A percentile compares a stretch with the other conserved stretches of the same genome.
Conservation (phyloP, 2,797 vertebrate species). For the Gorsachius magnificus region DNA sequence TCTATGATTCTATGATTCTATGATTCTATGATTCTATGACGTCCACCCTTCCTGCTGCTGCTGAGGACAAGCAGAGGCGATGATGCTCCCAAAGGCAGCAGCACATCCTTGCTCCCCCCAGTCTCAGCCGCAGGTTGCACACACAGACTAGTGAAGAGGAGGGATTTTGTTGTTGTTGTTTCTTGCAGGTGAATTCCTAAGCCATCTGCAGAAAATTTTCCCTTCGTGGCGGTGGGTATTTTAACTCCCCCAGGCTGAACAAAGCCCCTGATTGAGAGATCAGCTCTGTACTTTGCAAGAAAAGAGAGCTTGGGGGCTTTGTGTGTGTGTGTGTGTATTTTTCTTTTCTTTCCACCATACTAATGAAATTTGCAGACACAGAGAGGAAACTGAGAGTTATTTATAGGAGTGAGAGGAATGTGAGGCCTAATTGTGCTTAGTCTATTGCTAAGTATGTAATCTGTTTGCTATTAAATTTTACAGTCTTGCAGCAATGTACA, state of each 20-base stretch:
- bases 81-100: not conserved
- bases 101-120: not conserved
- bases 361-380: constrained; percentile 93
- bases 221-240: constrained; percentile 30
- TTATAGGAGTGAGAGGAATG: constrained; percentile 92
- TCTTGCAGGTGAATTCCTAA: constrained; percentile 78
- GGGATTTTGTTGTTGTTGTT: not conserved
- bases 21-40: no score
- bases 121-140: not conserved
- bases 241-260: constrained; percentile 35
- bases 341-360: constrained; percentile 80
- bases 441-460: constrained; percentile 84
- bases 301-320: constrained; percentile 15
- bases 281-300: constrained; percentile 52
- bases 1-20: no score
- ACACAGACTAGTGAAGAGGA: not conserved
- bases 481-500: constrained; percentile 74
- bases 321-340: constrained; percentile 11
- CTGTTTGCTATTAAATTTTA: constrained; percentile 85
- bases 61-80: not conserved
- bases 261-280: constrained; percentile 64
- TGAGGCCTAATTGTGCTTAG: constrained; percentile 90
- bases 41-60: no score
- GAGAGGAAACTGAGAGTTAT: constrained; percentile 90
- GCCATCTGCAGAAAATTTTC: constrained; percentile 61